phyloP scores from a whole-genome alignment of 2,797 vertebrate genomes.

The Periparus ater region DNA sequence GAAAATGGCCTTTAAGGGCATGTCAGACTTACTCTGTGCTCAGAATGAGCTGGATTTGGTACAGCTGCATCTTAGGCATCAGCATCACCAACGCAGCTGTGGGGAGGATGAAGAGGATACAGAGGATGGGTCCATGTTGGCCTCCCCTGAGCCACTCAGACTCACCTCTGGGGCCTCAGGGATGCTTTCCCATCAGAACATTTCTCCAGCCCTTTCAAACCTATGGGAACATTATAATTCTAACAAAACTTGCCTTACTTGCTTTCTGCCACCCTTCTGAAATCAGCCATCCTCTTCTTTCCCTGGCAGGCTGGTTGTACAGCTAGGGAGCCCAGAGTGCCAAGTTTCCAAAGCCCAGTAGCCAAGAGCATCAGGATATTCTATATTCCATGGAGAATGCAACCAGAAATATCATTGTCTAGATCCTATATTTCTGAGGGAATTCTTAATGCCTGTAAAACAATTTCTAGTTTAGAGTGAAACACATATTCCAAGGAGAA shows the following conservation, averaged over 20 bases:
- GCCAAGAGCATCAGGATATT: neutral
- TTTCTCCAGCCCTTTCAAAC: neutral
- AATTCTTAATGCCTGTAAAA: neutral
- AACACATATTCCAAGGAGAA: neutral
- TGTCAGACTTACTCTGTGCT: neutral
- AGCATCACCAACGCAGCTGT: accelerated
- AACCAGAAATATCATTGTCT: neutral
- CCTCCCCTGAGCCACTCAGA: neutral
- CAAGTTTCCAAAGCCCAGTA: neutral
- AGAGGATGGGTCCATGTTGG: neutral
- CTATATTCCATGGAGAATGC: neutral
- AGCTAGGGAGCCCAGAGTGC: neutral
- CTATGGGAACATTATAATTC: neutral
- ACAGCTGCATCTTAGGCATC: neutral
- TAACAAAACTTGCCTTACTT: neutral
- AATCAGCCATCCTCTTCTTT: neutral
- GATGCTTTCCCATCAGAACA: neutral
- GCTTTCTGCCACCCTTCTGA: neutral
- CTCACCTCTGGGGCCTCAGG: neutral
- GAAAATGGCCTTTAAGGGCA: neutral
- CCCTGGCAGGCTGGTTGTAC: neutral
- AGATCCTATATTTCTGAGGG: neutral
- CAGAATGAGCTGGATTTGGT: neutral
- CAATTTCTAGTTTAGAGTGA: neutral
- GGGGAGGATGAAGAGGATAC: accelerated